phyloP scores from a whole-genome alignment of 2,888 invertebrate genomes.

The Phortica magna region DNA sequence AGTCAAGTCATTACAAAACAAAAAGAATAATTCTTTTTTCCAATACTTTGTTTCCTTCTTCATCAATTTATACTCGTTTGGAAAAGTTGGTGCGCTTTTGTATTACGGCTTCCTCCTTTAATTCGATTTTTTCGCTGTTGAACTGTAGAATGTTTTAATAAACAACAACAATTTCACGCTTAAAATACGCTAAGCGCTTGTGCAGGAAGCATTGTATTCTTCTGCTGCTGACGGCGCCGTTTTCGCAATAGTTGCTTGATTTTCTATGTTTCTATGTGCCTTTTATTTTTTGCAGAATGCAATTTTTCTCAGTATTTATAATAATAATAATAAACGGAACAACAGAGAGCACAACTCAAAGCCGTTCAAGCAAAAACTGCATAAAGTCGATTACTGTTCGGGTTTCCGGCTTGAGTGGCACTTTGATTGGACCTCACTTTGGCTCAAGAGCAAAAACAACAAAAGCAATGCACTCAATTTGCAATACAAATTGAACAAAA shows the following conservation, averaged over 20 bases:
- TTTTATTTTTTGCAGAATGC: too few species aligned
- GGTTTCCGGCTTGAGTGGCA: background rate
- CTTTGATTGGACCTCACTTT: background rate
- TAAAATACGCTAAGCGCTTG: conserved; percentile 56
- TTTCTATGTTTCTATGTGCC: background rate
- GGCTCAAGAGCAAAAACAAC: background rate
- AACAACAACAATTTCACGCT: conserved; percentile 65
- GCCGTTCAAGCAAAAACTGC: background rate
- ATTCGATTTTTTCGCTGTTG: background rate
- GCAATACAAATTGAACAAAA: too few species aligned
- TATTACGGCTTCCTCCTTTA: background rate
- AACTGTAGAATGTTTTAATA: background rate
- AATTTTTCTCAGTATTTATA: background rate
- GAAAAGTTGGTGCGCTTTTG: background rate
- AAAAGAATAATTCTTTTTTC: background rate
- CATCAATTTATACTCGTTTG: background rate
- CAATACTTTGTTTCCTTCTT: background rate
- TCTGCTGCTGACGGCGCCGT: too few species aligned
- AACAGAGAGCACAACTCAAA: background rate
- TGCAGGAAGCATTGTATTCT: too few species aligned
- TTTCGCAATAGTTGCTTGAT: background rate
- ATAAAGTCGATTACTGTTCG: background rate
- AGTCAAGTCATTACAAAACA: background rate
- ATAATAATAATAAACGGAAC: background rate
- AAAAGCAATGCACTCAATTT: background rate